These are phyloP conservation scores for Anguilla marmorata DNA, from an alignment of 2,797 vertebrate species.

Conservation along the genomic window DNA sequence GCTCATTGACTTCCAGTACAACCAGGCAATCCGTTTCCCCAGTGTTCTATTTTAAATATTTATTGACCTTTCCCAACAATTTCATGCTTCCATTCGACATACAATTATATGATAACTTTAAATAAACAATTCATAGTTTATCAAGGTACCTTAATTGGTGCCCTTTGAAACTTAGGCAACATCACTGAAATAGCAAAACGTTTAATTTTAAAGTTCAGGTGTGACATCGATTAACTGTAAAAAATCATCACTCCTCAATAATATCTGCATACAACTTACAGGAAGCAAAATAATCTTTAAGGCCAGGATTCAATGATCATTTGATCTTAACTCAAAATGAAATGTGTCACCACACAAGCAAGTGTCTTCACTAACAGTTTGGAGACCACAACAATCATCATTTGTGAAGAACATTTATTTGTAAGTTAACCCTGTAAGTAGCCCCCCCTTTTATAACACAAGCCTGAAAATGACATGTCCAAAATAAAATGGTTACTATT, in stretches of 20 bases:
- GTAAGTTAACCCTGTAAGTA: too few relatives aligned
- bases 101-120: not conserved
- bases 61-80: not conserved
- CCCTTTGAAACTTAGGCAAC: not conserved
- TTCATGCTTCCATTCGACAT: not conserved
- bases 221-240: slow-evolving; percentile 40
- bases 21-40: not conserved
- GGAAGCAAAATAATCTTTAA: slow-evolving; percentile 54
- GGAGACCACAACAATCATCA: too few relatives aligned
- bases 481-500: too few relatives aligned
- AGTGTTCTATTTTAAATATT: not conserved
- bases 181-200: not conserved
- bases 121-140: not conserved
- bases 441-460: too few relatives aligned
- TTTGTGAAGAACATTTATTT: too few relatives aligned
- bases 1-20: not conserved
- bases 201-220: not conserved
- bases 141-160: not conserved
- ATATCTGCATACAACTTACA: slow-evolving; percentile 62
- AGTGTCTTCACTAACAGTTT: too few relatives aligned
- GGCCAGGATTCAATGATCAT: too few relatives aligned
- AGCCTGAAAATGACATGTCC: too few relatives aligned
- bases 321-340: too few relatives aligned
- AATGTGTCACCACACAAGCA: too few relatives aligned
- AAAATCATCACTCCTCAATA: slow-evolving; percentile 67